Conservation (phyloP, 2,888 invertebrate genomes). For the Heliconius aoede region DNA sequence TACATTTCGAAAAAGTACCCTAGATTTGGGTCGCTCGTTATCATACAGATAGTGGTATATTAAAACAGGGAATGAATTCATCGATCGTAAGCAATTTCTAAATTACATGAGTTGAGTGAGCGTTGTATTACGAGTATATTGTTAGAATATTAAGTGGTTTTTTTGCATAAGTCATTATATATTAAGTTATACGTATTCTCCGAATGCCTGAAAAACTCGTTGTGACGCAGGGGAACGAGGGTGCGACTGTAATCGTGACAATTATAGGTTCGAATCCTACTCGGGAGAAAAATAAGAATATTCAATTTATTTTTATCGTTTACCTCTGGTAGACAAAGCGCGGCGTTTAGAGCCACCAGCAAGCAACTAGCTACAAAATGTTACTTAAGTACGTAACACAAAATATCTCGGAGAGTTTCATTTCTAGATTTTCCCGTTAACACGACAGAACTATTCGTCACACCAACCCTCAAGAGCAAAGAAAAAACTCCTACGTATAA, state of each 20-base stretch:
- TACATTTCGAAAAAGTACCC: constrained; percentile 51
- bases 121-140: background rate
- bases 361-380: too few species aligned
- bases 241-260: background rate
- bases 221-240: background rate
- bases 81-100: constrained; percentile 69
- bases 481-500: constrained; percentile 8
- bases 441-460: background rate
- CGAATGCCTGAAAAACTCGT: background rate
- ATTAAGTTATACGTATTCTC: background rate
- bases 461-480: background rate
- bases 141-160: background rate
- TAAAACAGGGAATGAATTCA: constrained; percentile 60
- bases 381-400: too few species aligned
- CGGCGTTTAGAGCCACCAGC: too few species aligned
- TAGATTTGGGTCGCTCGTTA: constrained; percentile 49
- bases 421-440: background rate
- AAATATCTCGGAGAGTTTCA: too few species aligned
- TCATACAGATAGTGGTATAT: constrained; percentile 49
- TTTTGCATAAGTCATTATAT: background rate
- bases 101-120: constrained; percentile 62
- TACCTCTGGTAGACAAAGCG: too few species aligned
- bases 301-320: too few species aligned
- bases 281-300: too few species aligned
- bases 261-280: background rate